Percentiles rank a stretch among this genome's conserved stretches.
Evolutionary conservation across 1,140 invertebrate genomes (phyloP).

Genomic region (Pentalonia nigronervosa): DNA sequence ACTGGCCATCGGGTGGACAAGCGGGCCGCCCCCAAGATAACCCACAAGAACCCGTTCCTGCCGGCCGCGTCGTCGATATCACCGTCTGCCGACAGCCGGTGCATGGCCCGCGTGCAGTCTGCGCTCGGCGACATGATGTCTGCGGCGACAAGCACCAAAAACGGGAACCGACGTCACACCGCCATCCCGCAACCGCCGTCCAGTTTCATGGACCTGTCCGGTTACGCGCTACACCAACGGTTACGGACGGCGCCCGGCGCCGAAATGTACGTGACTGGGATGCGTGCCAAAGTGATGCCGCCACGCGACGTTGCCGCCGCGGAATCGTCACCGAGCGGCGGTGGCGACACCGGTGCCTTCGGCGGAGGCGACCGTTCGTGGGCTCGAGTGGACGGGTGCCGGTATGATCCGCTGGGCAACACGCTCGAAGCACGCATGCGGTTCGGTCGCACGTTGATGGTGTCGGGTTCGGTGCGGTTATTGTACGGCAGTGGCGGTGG

Average conservation of each 20-base stretch:
- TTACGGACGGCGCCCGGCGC: conserved; percentile 68
- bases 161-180: conserved; percentile 19
- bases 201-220: conserved; percentile 67
- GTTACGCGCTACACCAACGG: conserved; percentile 71
- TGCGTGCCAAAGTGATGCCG: conserved; percentile 70
- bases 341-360: conserved; percentile 67
- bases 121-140: conserved; percentile 39
- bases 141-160: neutral
- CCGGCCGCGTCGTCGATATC: neutral
- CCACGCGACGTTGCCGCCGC: conserved; percentile 68
- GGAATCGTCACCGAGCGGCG: conserved; percentile 65
- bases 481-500: conserved; percentile 62
- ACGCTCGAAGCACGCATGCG: conserved; percentile 77
- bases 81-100: neutral
- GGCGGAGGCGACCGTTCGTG: conserved; percentile 64
- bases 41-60: neutral
- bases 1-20: neutral
- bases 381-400: conserved; percentile 74
- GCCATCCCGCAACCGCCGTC: neutral
- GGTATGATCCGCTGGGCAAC: conserved; percentile 74
- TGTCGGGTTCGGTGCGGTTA: conserved; percentile 68
- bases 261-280: conserved; percentile 73
- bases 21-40: neutral
- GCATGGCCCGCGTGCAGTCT: conserved; percentile 33
- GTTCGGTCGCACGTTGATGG: conserved; percentile 76